Evolutionary conservation across 2,113 vertebrate species (phyloP).

Genomic region (Zosterops lateralis): DNA sequence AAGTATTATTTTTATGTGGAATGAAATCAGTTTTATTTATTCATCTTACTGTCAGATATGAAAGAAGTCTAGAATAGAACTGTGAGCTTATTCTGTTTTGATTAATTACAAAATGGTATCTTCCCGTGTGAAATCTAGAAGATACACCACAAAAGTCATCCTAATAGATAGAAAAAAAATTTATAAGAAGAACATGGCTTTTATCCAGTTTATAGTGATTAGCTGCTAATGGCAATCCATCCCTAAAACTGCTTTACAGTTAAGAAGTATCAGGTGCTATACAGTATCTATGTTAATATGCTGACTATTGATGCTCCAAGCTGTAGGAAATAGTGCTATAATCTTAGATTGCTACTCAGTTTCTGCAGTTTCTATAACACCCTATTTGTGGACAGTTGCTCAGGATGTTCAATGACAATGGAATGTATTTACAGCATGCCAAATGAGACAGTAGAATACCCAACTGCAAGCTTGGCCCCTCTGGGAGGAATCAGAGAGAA

Average conservation of each 20-base stretch:
- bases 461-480: neutral
- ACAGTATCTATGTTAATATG: neutral
- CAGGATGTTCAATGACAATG: neutral
- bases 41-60: neutral
- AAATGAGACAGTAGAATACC: neutral
- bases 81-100: neutral
- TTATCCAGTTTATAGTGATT: neutral
- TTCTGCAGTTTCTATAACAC: neutral
- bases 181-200: neutral
- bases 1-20: neutral
- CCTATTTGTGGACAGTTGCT: neutral
- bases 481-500: neutral
- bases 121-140: neutral
- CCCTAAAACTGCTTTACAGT: neutral
- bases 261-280: neutral
- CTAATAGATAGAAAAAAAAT: neutral
- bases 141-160: neutral
- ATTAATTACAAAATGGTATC: neutral
- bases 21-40: neutral
- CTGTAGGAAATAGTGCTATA: neutral
- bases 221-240: neutral
- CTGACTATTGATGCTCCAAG: neutral
- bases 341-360: neutral
- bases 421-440: slow-evolving; percentile 19
- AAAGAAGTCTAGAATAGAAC: neutral